These are phyloP conservation scores for Stenopsyche tienmushanensis DNA, from an alignment of 1,140 invertebrate genomes.

Conservation along the genomic window DNA sequence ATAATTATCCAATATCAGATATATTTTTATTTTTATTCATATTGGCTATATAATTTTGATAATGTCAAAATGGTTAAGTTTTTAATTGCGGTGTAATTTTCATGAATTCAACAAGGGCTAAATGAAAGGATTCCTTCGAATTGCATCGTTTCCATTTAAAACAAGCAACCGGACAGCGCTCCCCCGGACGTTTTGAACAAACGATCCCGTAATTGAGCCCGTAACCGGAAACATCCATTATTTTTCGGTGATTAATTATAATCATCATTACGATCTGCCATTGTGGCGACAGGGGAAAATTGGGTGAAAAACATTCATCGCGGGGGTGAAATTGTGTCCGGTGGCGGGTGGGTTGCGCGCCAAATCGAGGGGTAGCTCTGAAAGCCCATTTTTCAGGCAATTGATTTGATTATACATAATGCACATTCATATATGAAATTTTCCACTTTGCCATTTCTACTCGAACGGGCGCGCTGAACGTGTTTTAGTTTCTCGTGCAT, in stretches of 20 bases:
- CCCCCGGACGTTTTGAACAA: neutral
- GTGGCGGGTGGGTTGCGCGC: neutral
- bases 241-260: slow-evolving; percentile 14
- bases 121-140: no score
- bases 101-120: no score
- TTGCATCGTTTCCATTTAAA: no score
- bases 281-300: neutral
- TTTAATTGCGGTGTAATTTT: no score
- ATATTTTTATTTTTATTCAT: no score
- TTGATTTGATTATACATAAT: slow-evolving; percentile 21
- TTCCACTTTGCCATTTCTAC: slow-evolving; percentile 6
- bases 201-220: slow-evolving; percentile 3
- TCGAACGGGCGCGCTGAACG: neutral
- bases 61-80: no score
- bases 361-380: neutral
- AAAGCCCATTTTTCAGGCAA: slow-evolving; percentile 14
- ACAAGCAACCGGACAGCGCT: no score
- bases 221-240: slow-evolving; percentile 1
- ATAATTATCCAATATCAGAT: no score
- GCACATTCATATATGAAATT: slow-evolving; percentile 18
- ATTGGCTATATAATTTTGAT: no score
- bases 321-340: neutral
- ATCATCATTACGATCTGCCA: slow-evolving; percentile 5
- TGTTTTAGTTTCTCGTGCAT: no score
- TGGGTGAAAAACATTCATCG: neutral